Conservation (phyloP, 2,888 invertebrate species). For the Leucophora obtusa region DNA sequence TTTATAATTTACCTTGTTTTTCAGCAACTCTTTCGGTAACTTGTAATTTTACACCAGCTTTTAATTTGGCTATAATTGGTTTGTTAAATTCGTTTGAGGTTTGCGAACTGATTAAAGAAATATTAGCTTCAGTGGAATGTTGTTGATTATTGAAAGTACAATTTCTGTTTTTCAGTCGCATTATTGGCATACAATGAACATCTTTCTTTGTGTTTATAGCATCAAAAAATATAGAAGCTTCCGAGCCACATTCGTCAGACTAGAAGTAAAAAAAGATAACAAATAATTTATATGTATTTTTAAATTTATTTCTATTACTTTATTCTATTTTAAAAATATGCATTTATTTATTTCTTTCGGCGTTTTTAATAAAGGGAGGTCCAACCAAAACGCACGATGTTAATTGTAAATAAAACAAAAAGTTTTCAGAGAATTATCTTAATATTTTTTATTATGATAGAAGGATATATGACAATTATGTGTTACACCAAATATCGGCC, state of each 20-base stretch:
- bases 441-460: too few species aligned
- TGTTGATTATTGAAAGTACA: conserved; percentile 72
- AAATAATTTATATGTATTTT: too few species aligned
- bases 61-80: conserved; percentile 85
- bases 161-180: conserved; percentile 73
- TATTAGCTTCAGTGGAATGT: conserved; percentile 70
- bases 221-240: conserved; percentile 84
- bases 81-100: conserved; percentile 76
- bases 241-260: conserved; percentile 85
- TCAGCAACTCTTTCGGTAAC: conserved; percentile 82
- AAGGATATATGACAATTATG: too few species aligned
- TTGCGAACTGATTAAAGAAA: conserved; percentile 40
- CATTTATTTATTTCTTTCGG: too few species aligned
- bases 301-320: too few species aligned
- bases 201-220: conserved; percentile 79
- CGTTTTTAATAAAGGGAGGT: too few species aligned
- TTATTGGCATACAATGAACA: conserved; percentile 70
- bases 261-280: conserved; percentile 35
- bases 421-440: too few species aligned
- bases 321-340: too few species aligned
- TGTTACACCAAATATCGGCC: too few species aligned
- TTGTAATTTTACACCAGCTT: conserved; percentile 84
- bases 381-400: too few species aligned
- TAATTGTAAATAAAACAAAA: too few species aligned
- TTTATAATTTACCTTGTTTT: conserved; percentile 81